Percentiles rank a stretch among this genome's conserved stretches.
Evolutionary conservation across 2,797 vertebrate genomes (phyloP).

Genomic region (Aplochiton taeniatus): DNA sequence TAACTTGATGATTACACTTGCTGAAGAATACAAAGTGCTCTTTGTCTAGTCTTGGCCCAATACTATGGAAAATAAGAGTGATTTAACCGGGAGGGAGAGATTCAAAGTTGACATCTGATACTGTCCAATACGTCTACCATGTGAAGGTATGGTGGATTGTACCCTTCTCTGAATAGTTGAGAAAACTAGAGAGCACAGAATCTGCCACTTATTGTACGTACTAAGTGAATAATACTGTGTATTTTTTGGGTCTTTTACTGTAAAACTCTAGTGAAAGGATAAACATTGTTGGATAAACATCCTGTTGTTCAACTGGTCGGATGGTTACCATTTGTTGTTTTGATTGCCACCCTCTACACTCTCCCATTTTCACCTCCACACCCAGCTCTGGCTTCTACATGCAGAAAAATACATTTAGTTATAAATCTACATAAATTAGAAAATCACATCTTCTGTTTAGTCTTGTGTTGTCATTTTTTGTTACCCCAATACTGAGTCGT

Average conservation of each 20-base stretch:
- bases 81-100: slow-evolving; percentile 35
- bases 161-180: not conserved
- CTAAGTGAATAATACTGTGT: not conserved
- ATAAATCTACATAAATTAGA: too few species aligned
- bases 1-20: not conserved
- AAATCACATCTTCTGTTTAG: not conserved
- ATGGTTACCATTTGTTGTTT: too few species aligned
- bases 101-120: slow-evolving; percentile 40
- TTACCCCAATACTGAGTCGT: not conserved
- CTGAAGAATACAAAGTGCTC: slow-evolving; percentile 39
- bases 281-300: too few species aligned
- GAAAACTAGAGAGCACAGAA: not conserved
- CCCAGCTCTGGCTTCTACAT: too few species aligned
- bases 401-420: too few species aligned
- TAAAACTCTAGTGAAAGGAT: too few species aligned
- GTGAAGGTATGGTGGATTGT: not conserved
- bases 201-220: slow-evolving; percentile 2
- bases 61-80: slow-evolving; percentile 45
- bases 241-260: too few species aligned
- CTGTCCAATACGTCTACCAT: slow-evolving; percentile 20
- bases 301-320: too few species aligned
- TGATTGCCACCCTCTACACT: too few species aligned
- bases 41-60: slow-evolving; percentile 56
- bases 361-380: too few species aligned
- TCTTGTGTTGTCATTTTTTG: not conserved